Conservation (phyloP, 2,113 vertebrate species). For the Mastomys coucha region DNA sequence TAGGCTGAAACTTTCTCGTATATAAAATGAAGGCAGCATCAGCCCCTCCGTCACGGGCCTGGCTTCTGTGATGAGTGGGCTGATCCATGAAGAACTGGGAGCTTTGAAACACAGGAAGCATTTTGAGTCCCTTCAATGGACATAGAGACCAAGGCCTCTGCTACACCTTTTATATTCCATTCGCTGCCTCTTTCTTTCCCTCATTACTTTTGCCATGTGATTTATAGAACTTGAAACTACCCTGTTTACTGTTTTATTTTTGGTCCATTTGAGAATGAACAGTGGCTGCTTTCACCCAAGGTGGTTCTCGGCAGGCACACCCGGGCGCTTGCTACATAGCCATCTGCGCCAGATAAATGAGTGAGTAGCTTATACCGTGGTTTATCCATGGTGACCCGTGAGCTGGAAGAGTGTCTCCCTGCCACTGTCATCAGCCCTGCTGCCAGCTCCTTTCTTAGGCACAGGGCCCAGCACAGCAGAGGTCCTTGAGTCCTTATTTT, state of each 20-base stretch:
- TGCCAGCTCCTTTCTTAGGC: background rate
- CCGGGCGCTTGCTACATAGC: background rate
- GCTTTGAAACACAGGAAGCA: background rate
- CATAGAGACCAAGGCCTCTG: background rate
- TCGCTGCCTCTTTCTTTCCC: background rate
- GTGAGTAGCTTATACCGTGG: background rate
- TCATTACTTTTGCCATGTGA: background rate
- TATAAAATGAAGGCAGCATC: background rate
- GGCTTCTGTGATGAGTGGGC: background rate
- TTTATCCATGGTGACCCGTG: background rate
- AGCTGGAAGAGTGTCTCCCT: background rate
- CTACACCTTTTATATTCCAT: background rate
- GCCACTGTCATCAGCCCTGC: background rate
- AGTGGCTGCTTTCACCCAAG: background rate
- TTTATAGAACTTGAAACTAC: background rate
- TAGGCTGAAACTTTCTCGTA: background rate
- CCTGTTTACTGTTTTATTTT: constrained; percentile 31
- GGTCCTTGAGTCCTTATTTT: background rate
- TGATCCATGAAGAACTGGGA: background rate
- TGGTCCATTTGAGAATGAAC: background rate
- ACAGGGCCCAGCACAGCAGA: background rate
- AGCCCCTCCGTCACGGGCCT: background rate
- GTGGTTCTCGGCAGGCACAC: background rate
- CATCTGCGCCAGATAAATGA: background rate
- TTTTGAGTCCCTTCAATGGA: background rate